Evolutionary conservation across 2,797 vertebrate species (phyloP), one percentile per base, ranked within the genome.

Genomic region (Danio jaintianensis): DNA sequence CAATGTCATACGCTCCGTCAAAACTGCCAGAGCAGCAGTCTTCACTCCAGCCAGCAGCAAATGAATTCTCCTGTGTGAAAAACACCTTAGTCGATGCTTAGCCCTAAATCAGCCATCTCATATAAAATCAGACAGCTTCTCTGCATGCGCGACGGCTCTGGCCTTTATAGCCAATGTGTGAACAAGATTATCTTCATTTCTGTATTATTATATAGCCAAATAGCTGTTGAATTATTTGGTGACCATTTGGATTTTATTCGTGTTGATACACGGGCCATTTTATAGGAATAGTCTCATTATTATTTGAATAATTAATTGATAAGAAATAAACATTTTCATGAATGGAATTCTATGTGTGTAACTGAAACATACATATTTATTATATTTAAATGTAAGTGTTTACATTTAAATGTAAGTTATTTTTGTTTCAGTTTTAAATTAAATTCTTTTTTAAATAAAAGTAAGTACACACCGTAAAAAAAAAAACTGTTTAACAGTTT

Each of bases 1-100:
- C 84, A 83, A 83, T 88, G 86, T 91, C 88, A 89, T 85, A 83
- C 73, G 77, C 79, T 77, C 80, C 79, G 87, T 89, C 88, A 89
- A 90, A 88, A 87, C 89, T 82, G 80, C 86, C 72, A 9, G 58
- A 64, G 64, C 84, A 83, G 80, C 81, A 83, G 79, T 81, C 56
- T 77, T 81, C 72, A 55, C 62, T 64, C 76, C 78, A 52, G 78
- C 76, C 78, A 85, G 45, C 38, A 75, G 82, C 58, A 81, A 70
- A 89, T 87, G 77, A 90, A 86, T 81, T 79, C 58, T 64, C 18
- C 67, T 38, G 73, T 67, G 50, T 85, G 63, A 86, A 82, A 82
- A 81, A 79, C 78, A 72, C 63, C 43, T 16, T 22, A 63, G 85
- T 79, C 85, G 81, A 87, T 89, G 74, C 68, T 66, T 78, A 38